Percentiles rank a stretch among this genome's conserved stretches.
phyloP scores from a whole-genome alignment of 2,888 invertebrate genomes.

The Liodrosophila aerea region DNA sequence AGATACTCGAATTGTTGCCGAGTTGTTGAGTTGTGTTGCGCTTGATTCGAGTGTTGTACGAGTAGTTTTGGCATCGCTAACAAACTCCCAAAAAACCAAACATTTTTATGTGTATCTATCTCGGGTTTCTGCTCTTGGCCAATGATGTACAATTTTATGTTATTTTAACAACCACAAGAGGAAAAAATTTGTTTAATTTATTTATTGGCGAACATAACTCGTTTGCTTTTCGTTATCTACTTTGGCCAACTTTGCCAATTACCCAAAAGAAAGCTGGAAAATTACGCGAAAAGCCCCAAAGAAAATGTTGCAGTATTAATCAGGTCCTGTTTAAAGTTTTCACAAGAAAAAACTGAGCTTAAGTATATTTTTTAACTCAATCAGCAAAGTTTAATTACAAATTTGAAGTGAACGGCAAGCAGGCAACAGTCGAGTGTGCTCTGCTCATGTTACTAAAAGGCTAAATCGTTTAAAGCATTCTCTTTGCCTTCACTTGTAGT shows the following conservation, averaged over 20 bases:
- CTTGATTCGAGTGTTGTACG: slow-evolving; percentile 41
- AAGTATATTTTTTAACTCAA: not conserved
- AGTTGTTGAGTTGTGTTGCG: slow-evolving; percentile 42
- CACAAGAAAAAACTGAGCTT: not conserved
- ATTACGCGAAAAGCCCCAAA: not conserved
- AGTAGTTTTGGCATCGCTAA: slow-evolving; percentile 41
- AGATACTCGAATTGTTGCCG: slow-evolving; percentile 41
- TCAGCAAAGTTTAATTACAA: slow-evolving; percentile 1
- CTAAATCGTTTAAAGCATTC: no score
- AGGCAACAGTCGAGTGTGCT: not conserved
- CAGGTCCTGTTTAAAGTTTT: no score
- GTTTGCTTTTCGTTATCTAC: slow-evolving; percentile 53
- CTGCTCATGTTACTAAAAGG: no score
- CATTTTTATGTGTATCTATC: slow-evolving; percentile 8
- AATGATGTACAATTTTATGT: slow-evolving; percentile 10
- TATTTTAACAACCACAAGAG: slow-evolving; percentile 35
- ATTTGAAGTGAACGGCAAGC: not conserved
- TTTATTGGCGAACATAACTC: slow-evolving; percentile 57
- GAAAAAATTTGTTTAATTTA: slow-evolving; percentile 53
- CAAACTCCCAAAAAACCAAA: slow-evolving; percentile 27
- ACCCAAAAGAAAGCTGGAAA: slow-evolving; percentile 13
- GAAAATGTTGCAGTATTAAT: not conserved
- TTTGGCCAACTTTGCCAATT: slow-evolving; percentile 44
- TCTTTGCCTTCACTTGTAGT: no score
- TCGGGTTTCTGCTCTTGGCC: no score